A percentile compares a stretch with the other conserved stretches of the same genome.
These are phyloP conservation scores for Periophthalmodon schlosseri DNA, from an alignment of 2,113 vertebrate genomes.

Conservation along the genomic window DNA sequence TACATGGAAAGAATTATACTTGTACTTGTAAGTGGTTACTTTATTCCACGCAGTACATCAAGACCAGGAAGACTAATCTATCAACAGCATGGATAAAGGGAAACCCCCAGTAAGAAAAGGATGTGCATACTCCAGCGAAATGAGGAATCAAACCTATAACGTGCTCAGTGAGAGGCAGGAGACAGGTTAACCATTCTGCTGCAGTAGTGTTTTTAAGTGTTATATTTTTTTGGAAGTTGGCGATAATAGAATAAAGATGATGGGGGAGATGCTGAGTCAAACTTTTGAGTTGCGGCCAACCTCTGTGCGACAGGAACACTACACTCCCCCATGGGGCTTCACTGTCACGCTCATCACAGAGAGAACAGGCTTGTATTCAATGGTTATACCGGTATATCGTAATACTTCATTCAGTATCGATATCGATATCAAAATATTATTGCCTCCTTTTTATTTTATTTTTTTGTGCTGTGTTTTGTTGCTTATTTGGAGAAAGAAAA, in stretches of 20 bases:
- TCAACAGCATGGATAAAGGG: background rate
- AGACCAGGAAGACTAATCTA: background rate
- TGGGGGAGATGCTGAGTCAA: background rate
- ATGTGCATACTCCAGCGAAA: background rate
- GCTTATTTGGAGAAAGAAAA: too few relatives aligned
- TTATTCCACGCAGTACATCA: too few relatives aligned
- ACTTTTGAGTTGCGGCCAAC: constrained; percentile 1
- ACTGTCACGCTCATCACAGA: background rate
- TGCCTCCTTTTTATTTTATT: too few relatives aligned
- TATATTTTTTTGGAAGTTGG: background rate
- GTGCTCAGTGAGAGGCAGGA: background rate
- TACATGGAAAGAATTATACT: too few relatives aligned
- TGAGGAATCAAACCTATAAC: background rate
- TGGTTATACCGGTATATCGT: too few relatives aligned
- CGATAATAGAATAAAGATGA: background rate
- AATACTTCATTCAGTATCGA: too few relatives aligned
- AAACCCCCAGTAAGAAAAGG: too few relatives aligned
- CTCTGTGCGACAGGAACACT: background rate
- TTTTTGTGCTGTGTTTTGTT: too few relatives aligned
- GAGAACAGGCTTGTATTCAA: background rate
- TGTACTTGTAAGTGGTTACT: too few relatives aligned
- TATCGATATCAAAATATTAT: too few relatives aligned
- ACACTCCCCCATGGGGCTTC: background rate
- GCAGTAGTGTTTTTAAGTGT: background rate
- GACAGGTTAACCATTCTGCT: background rate